Percentiles rank a stretch among this genome's conserved stretches.
Conservation (phyloP, 2,888 invertebrate species). For the Drosophila ezoana region DNA sequence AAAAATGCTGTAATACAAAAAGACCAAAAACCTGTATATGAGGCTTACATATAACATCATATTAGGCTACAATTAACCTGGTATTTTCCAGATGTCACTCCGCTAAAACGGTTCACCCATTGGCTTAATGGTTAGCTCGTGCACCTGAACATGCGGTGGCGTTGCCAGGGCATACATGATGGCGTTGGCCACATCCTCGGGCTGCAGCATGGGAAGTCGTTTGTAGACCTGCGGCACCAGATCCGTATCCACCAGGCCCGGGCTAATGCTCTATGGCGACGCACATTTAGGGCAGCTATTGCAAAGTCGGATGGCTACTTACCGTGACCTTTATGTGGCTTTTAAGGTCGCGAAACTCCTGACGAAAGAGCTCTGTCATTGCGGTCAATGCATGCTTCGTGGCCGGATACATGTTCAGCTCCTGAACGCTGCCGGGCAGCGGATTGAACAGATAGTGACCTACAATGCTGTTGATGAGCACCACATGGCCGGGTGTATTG, state of each 20-base stretch:
- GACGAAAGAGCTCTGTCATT: constrained; percentile 79
- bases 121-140: constrained; percentile 78
- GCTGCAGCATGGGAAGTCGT: constrained; percentile 57
- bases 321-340: constrained; percentile 81
- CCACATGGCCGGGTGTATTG: constrained; percentile 84
- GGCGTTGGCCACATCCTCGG: constrained; percentile 76
- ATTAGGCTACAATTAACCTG: too few species aligned
- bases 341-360: constrained; percentile 77
- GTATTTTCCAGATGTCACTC: too few species aligned
- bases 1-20: too few species aligned
- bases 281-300: neutral
- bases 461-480: constrained; percentile 84
- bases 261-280: constrained; percentile 84
- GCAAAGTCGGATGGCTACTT: constrained; percentile 29
- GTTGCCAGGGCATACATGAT: constrained; percentile 74
- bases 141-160: constrained; percentile 76
- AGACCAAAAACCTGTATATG: too few species aligned
- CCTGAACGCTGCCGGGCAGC: constrained; percentile 66
- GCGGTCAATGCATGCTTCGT: constrained; percentile 82
- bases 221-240: constrained; percentile 74
- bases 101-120: constrained; percentile 71
- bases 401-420: constrained; percentile 80
- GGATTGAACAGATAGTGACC: constrained; percentile 80
- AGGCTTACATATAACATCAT: too few species aligned
- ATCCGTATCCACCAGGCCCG: constrained; percentile 85